phyloP scores from a whole-genome alignment of 2,797 vertebrate genomes.

The Philypnodon macrostomus region DNA sequence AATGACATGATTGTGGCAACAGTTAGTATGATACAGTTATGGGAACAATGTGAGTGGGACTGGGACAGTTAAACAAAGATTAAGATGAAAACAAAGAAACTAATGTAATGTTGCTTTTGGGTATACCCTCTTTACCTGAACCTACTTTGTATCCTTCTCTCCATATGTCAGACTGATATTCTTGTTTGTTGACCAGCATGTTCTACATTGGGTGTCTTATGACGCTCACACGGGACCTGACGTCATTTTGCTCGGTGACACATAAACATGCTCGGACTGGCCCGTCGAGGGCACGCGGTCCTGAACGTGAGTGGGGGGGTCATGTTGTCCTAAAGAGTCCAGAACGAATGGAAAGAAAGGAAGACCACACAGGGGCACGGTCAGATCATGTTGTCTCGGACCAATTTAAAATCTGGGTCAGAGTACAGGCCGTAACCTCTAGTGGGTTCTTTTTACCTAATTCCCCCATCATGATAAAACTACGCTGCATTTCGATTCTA shows the following conservation, averaged over 20 bases:
- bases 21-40: too few relatives aligned
- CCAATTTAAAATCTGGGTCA: slow-evolving; percentile 69
- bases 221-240: slow-evolving; percentile 29
- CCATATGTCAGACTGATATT: slow-evolving; percentile 5
- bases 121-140: too few relatives aligned
- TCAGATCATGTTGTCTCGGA: slow-evolving; percentile 64
- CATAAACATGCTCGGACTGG: slow-evolving; percentile 37
- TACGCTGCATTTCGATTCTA: slow-evolving; percentile 13
- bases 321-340: too few relatives aligned
- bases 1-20: too few relatives aligned
- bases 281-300: slow-evolving; percentile 16
- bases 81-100: too few relatives aligned
- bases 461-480: slow-evolving; percentile 19
- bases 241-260: slow-evolving; percentile 35
- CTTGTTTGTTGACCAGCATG: not conserved
- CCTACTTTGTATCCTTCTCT: not conserved
- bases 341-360: slow-evolving; percentile 48
- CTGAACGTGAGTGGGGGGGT: slow-evolving; percentile 20
- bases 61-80: too few relatives aligned
- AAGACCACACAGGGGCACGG: slow-evolving; percentile 58
- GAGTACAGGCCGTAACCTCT: slow-evolving; percentile 51
- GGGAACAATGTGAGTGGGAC: too few relatives aligned
- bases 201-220: slow-evolving; percentile 11
- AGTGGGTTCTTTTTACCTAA: slow-evolving; percentile 23
- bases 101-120: too few relatives aligned